These are phyloP conservation scores for Ctenopoma kingsleyae DNA, from an alignment of 2,797 vertebrate species.

Conservation along the genomic window DNA sequence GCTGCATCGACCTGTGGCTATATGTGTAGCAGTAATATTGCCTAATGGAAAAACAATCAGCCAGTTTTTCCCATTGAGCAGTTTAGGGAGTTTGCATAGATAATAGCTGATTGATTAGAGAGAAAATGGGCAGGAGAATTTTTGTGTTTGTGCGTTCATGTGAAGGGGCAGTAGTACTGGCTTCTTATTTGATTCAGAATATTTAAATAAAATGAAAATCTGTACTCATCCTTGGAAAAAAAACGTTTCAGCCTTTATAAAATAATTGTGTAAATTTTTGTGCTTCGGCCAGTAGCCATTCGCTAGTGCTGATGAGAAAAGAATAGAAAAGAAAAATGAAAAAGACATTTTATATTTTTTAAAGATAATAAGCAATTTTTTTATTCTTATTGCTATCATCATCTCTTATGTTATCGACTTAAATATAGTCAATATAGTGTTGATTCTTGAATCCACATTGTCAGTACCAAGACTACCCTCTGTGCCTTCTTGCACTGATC, in stretches of 20 bases:
- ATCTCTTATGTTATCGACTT: not conserved
- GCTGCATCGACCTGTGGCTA: constrained; percentile 81
- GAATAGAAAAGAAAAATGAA: not conserved
- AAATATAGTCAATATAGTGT: too few relatives aligned
- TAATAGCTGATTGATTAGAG: constrained; percentile 70
- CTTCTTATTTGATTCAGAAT: not conserved
- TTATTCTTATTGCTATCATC: too few relatives aligned
- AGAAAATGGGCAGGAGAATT: constrained; percentile 41
- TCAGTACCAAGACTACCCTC: not conserved
- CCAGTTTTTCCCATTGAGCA: constrained; percentile 55
- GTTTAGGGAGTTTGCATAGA: constrained; percentile 68
- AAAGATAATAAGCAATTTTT: too few relatives aligned
- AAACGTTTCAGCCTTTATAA: not conserved
- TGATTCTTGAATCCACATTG: too few relatives aligned
- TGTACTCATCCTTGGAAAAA: not conserved
- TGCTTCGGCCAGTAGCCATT: not conserved
- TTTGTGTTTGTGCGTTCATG: constrained; percentile 25
- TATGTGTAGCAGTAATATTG: constrained; percentile 74
- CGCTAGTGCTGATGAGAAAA: not conserved
- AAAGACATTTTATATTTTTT: too few relatives aligned
- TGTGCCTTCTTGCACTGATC: not conserved
- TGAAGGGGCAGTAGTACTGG: not conserved
- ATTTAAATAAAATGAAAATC: not conserved
- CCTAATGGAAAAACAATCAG: constrained; percentile 84
- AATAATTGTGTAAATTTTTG: not conserved